Percentiles rank a stretch among this genome's conserved stretches.
Conservation (phyloP, 2,113 vertebrate species). For the Apodemus speciosus region DNA sequence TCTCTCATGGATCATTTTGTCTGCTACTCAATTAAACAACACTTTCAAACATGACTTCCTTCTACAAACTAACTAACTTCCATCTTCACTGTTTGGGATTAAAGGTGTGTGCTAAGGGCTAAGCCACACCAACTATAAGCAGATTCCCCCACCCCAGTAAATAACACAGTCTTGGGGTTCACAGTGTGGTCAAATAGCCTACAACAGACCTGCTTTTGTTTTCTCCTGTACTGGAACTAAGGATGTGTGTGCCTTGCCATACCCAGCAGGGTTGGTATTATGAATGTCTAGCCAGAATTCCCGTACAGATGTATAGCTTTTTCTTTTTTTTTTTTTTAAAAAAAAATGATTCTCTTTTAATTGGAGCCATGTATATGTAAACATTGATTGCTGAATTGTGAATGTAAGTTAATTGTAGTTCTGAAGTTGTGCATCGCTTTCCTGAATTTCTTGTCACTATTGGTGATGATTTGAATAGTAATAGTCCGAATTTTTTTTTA, state of each 20-base stretch:
- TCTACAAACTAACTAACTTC: no score
- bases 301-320: neutral
- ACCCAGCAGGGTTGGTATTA: neutral
- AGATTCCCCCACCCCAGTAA: no score
- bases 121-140: no score
- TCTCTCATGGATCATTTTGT: no score
- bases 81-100: no score
- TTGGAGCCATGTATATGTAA: neutral
- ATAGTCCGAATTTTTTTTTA: constrained; percentile 40
- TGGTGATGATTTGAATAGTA: neutral
- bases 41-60: no score
- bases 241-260: neutral
- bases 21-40: no score
- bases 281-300: neutral
- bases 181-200: no score
- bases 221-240: no score
- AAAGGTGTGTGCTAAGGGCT: no score
- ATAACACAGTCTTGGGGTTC: no score
- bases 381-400: neutral
- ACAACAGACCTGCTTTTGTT: neutral
- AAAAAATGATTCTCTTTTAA: neutral
- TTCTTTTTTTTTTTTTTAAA: neutral
- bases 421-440: neutral
- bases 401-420: neutral
- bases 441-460: neutral